Evolutionary conservation across 2,888 invertebrate genomes (phyloP), one percentile per base, ranked within the genome.

Genomic region (Dendrolimus pini): DNA sequence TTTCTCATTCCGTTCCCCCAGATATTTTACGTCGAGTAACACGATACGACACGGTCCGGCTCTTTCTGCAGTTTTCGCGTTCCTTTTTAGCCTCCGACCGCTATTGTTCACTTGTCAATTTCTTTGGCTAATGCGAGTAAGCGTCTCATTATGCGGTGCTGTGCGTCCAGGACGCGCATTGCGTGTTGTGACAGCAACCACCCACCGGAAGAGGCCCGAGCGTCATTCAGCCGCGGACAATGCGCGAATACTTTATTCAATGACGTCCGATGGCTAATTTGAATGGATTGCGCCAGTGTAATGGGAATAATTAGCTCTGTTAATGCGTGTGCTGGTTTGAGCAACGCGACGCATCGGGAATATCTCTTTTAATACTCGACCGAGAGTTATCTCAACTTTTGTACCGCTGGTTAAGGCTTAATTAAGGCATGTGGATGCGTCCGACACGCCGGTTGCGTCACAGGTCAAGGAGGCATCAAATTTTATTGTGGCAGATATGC

Each of bases 31-130:
- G 88, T 88, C 86, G 83, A 80, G 90, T 89, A 89, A 90, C 88
- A 89, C 90, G 90, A 90, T 89, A 90, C 89, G 87, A 88, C 87
- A 89, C 89, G 88, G 89, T 89, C 89, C 89, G 85, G 88, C 88
- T 84, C 86, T 85, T 89, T 89, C 88, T 89, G 83, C 83, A 75
- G 83, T 83, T 85, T 80, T 84, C 83, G 80, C 82, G 71, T 78
- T 85, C 80, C 75, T 86, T 89, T 89, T 89, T 85, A 76, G 81
- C 82, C 75, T 77, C 72, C 77, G 71, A 72, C 78, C 77, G 83
- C 89, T 89, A 90, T 90, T 90, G 90, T 90, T 89, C 90, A 90
- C 89, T 89, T 89, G 89, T 90, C 90, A 89, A 89, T 89, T 90
- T 87, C 89, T 90, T 90, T 88, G 85, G 90, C 90, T 90, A 90